A percentile compares a stretch with the other conserved stretches of the same genome.
phyloP scores from a whole-genome alignment of 2,797 vertebrate genomes.

The Podarcis siculus region DNA sequence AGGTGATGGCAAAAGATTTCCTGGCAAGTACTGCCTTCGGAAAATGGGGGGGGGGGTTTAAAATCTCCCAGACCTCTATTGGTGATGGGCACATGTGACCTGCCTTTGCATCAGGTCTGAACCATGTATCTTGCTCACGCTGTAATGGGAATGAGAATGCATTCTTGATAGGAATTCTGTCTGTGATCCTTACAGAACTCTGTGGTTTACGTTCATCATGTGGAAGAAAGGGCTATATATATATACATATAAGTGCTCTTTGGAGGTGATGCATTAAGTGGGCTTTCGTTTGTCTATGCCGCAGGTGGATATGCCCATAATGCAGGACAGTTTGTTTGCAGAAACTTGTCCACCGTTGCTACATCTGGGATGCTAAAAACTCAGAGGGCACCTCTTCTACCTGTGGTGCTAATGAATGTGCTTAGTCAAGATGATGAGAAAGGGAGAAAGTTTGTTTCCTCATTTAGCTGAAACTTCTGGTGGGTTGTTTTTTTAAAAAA shows the following conservation, averaged over 20 bases:
- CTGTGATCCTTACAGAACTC: background rate
- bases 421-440: background rate
- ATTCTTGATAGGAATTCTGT: background rate
- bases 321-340: fast-evolving
- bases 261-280: background rate
- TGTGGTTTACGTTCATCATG: background rate
- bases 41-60: no score
- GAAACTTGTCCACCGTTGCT: background rate
- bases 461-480: background rate
- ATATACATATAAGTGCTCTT: background rate
- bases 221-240: background rate
- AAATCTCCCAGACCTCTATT: background rate
- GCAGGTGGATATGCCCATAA: background rate
- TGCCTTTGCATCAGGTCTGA: background rate
- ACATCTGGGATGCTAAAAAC: background rate
- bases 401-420: background rate
- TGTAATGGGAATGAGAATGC: background rate
- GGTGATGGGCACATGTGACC: no score
- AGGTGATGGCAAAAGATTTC: background rate
- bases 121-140: background rate
- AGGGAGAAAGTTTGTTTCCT: background rate
- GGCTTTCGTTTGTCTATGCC: background rate
- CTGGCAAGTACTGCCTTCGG: background rate
- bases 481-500: slow-evolving; percentile 30
- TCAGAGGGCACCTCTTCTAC: background rate